A percentile compares a stretch with the other conserved stretches of the same genome.
Evolutionary conservation across 2,888 invertebrate genomes (phyloP).

Genomic region (Drosophila quinaria): DNA sequence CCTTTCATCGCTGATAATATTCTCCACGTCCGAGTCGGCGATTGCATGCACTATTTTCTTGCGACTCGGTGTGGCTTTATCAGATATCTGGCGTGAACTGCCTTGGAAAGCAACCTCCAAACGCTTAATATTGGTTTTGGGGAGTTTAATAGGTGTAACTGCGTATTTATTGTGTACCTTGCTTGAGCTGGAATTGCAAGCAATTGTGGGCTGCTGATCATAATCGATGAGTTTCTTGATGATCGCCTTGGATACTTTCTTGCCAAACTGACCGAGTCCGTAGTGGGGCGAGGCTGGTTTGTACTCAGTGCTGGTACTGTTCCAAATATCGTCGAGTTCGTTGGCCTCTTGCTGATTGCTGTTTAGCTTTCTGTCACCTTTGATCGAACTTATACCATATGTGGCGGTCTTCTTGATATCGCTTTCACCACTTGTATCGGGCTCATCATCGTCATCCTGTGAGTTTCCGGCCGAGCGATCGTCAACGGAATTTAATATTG

Average conservation of each 20-base stretch:
- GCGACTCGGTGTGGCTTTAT: not conserved
- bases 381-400: conserved; percentile 11
- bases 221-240: conserved; percentile 57
- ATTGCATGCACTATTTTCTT: conserved; percentile 40
- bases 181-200: conserved; percentile 21
- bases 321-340: conserved; percentile 79
- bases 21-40: conserved; percentile 28
- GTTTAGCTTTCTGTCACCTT: conserved; percentile 15
- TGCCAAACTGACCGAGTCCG: conserved; percentile 73
- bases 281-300: conserved; percentile 74
- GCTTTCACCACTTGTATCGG: conserved; percentile 59
- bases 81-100: not conserved
- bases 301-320: conserved; percentile 74
- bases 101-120: conserved; percentile 61
- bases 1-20: conserved; percentile 10
- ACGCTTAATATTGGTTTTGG: conserved; percentile 59
- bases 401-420: conserved; percentile 44
- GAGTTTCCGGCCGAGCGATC: conserved; percentile 82
- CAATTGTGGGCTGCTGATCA: conserved; percentile 34
- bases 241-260: conserved; percentile 57
- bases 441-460: conserved; percentile 78
- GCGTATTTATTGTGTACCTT: conserved; percentile 69
- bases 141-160: conserved; percentile 66
- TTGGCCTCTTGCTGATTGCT: conserved; percentile 45
- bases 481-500: conserved; percentile 72